Evolutionary conservation across 2,797 vertebrate genomes (phyloP), one percentile per base, ranked within the genome.

Genomic region (Propithecus deckenii): DNA sequence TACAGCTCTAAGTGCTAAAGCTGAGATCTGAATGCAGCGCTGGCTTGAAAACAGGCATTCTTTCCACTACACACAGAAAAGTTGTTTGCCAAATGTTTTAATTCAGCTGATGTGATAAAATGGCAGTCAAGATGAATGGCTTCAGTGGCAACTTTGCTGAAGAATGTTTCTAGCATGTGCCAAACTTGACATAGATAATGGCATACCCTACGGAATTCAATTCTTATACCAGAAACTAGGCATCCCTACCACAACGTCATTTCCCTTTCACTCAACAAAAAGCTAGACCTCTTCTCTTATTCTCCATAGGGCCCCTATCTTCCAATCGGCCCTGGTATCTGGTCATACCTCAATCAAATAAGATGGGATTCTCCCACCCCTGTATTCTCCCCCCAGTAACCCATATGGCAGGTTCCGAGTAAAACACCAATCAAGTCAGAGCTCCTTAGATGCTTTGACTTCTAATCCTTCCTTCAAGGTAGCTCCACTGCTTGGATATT

Each of bases 311-410:
- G 30, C 35, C 25, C 6, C 32, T 4, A 1, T 43, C 83, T 75
- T 43, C 48, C 25, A 18, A 1, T 0, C 22, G 48, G 20, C n/a
- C 75, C 35, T 4, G 0, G 17, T 11, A 13, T 50, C 46, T 46
- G 65, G 17, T 43, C 61, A 28, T 1, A 6, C 52, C n/a, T 88
- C 35, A 7, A 15, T 88, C 35, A 7, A 15, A 85, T 38, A 57
- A 3, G 2, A 23, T 23, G 20, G 17, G 63, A 1, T 10, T 65
- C 79, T 35, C 67, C 55, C 25, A 22, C 46, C n/a, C 5, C 35
- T 74, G 4, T 20, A 28, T 32, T 71, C 65, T 46, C 67, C 55
- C 55, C 76, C 32, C 0, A 15, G 48, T 23, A 74, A 78, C 75
- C 50, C 50, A 5, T 7, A 30, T 13, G 23, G 15, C 35, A 61